phyloP scores from a whole-genome alignment of 2,113 vertebrate genomes.

The Anseranas semipalmata region DNA sequence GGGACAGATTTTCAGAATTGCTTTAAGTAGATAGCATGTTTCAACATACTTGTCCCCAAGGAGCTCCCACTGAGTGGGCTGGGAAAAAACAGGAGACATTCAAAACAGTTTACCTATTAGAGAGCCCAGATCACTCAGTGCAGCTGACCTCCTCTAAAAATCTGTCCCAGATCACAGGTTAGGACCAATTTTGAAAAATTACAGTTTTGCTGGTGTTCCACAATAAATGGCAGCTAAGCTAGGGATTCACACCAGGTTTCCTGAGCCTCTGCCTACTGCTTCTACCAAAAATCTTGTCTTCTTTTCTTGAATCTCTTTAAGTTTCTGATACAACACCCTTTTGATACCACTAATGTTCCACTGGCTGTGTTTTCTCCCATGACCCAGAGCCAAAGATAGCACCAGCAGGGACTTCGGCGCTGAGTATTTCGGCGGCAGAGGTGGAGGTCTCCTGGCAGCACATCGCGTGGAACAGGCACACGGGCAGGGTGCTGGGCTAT shows the following conservation, averaged over 20 bases:
- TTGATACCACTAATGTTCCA: neutral
- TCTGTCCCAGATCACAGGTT: neutral
- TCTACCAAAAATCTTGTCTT: neutral
- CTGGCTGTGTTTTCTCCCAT: neutral
- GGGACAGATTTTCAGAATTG: neutral
- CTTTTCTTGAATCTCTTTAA: neutral
- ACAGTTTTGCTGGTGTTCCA: neutral
- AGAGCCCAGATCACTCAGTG: neutral
- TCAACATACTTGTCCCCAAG: neutral
- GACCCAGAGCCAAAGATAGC: constrained; percentile 82
- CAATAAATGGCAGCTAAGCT: fast-evolving
- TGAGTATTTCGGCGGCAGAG: constrained; percentile 81
- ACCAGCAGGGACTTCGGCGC: constrained; percentile 74
- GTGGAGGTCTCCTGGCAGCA: constrained; percentile 87
- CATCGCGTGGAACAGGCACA: constrained; percentile 77
- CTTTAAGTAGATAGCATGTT: neutral
- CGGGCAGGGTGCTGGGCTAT: constrained; percentile 84
- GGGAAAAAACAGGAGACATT: neutral
- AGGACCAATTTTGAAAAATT: neutral
- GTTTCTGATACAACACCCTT: neutral
- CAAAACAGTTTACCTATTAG: neutral
- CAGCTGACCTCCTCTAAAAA: neutral
- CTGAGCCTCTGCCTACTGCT: neutral
- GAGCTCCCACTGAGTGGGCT: neutral
- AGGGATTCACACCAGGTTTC: neutral